phyloP scores from a whole-genome alignment of 2,888 invertebrate genomes.

The Conus canariensis region DNA sequence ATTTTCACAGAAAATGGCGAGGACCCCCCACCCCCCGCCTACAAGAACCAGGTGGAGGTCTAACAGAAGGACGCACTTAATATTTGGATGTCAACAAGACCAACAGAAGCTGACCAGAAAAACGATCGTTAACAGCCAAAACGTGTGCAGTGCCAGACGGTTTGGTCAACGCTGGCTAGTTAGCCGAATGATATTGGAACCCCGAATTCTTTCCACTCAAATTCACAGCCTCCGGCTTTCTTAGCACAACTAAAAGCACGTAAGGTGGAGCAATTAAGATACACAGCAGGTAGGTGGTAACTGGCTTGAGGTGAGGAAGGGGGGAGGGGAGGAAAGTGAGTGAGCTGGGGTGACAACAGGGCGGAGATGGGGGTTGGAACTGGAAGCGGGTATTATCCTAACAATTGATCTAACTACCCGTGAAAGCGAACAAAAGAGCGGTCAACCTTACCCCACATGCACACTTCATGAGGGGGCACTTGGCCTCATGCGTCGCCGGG shows the following conservation, averaged over 20 bases:
- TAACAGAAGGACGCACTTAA: not conserved
- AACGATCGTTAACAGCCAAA: not conserved
- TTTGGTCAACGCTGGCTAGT: not conserved
- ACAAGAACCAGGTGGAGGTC: not conserved
- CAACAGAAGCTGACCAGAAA: not conserved
- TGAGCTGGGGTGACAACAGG: not conserved
- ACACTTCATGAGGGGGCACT: not conserved
- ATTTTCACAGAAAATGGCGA: not conserved
- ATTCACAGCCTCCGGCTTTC: not conserved
- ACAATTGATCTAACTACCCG: not conserved
- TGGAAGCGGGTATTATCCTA: not conserved
- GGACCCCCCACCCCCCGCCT: too few relatives aligned
- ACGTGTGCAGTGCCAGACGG: not conserved
- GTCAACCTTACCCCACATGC: not conserved
- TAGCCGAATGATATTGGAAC: not conserved
- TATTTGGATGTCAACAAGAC: not conserved
- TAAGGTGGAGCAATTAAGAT: not conserved
- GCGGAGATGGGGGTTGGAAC: not conserved
- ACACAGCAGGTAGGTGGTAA: not conserved
- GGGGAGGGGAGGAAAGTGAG: not conserved
- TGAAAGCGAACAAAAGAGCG: not conserved
- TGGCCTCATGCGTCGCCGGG: not conserved
- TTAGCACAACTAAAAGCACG: not conserved
- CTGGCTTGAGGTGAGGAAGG: not conserved
- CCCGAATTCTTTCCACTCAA: not conserved